Evolutionary conservation across 2,888 invertebrate species (phyloP), one percentile per base, ranked within the genome.

Genomic region (Diadegma fenestrale): DNA sequence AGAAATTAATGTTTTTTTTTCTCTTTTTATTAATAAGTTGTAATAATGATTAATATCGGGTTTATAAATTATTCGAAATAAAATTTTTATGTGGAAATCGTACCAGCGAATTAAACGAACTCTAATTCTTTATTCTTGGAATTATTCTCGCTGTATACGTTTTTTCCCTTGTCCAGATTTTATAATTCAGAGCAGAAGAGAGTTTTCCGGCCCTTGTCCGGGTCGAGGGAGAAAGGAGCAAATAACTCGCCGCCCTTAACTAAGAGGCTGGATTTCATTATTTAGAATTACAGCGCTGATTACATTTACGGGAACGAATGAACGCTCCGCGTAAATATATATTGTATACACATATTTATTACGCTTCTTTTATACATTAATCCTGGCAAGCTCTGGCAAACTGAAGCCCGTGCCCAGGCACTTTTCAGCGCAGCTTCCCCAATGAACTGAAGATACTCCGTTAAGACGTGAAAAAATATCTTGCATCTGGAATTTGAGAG

Each of bases 211-310:
- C 61, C 19, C 58, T 72, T 80, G 30, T 54, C 33, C 61, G 19
- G 54, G 66, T 54, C 37, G 63, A 75, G 37, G 8, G 1, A 5
- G 37, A 37, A 37, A 37, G 37, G 37, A 10, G 22, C 63, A 22
- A 22, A 12, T 37, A 75, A 19, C 43, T 72, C 69, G 51, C 68
- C 63, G 48, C 73, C 78, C 77, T 51, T 76, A 84, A 84, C 80
- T 77, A 75, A 82, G 69, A 82, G 58, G 69, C 73, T 73, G 75
- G 78, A 85, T 85, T 85, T 85, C 69, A 85, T 85, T 85, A 82
- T 45, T 81, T 79, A 64, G 75, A 85, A 85, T 85, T 82, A 85
- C 85, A 79, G 64, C 48, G 73, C 72, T 85, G 78, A 85, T 85
- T 82, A 54, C 69, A 64, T 79, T 82, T 64, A 64, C 75, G 61